Evolutionary conservation across 1,140 invertebrate species (phyloP).

Genomic region (Cherax quadricarinatus): DNA sequence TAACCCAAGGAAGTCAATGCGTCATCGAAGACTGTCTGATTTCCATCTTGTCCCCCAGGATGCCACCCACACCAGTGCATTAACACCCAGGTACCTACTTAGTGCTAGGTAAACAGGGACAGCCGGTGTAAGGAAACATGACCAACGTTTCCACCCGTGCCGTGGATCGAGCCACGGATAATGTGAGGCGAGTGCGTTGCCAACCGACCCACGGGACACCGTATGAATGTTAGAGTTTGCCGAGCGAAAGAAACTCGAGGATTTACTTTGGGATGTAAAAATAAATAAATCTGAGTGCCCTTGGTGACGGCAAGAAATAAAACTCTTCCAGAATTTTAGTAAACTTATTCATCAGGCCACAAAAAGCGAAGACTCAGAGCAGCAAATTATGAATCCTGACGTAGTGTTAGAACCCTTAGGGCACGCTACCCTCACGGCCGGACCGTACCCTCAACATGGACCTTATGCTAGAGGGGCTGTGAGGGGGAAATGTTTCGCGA

Average conservation of each 20-base stretch:
- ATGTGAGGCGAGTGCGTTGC: no score
- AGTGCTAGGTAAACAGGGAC: no score
- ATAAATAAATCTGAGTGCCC: neutral
- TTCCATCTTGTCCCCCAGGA: no score
- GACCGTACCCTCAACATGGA: neutral
- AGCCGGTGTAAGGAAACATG: no score
- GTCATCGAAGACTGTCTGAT: no score
- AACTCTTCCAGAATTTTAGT: neutral
- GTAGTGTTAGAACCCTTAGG: neutral
- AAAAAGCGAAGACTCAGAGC: neutral
- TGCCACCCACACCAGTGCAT: no score
- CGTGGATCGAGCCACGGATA: no score
- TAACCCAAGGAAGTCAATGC: no score
- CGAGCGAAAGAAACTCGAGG: neutral
- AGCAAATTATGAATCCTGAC: conserved; percentile 10
- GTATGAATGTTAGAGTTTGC: no score
- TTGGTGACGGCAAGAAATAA: neutral
- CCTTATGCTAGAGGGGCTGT: neutral
- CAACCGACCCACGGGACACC: no score
- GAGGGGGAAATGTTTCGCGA: neutral
- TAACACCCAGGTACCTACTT: no score
- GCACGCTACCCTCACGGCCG: neutral
- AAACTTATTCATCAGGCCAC: neutral
- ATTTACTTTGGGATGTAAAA: neutral
- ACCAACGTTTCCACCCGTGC: no score